phyloP scores from a whole-genome alignment of 1,140 invertebrate species.

The Orius laevigatus region DNA sequence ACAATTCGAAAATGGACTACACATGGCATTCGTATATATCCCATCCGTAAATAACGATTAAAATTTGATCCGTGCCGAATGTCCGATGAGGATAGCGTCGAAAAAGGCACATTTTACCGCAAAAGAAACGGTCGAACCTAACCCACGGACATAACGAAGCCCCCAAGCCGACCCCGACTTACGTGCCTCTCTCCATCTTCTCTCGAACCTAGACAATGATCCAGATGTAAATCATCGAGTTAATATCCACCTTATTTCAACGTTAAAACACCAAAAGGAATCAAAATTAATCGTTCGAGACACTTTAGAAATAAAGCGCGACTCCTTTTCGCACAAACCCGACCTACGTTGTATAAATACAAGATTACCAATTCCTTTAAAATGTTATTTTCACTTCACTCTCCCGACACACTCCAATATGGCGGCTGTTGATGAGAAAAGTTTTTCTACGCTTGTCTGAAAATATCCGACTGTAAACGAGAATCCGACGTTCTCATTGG shows the following conservation, averaged over 20 bases:
- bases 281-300: background rate
- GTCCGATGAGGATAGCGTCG: slow-evolving; percentile 43
- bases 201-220: slow-evolving; percentile 23
- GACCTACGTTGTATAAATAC: slow-evolving; percentile 15
- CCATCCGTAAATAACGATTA: slow-evolving; percentile 8
- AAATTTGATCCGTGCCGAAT: slow-evolving; percentile 41
- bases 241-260: too few relatives aligned
- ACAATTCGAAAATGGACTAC: slow-evolving; percentile 25
- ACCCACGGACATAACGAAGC: slow-evolving; percentile 48
- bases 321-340: background rate
- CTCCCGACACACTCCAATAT: slow-evolving; percentile 50
- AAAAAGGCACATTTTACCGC: slow-evolving; percentile 49
- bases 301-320: slow-evolving; percentile 27
- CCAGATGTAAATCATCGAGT: slow-evolving; percentile 18
- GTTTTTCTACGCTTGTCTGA: slow-evolving; percentile 83
- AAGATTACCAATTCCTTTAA: slow-evolving; percentile 34
- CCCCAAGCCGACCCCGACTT: slow-evolving; percentile 30
- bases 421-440: slow-evolving; percentile 80
- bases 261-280: too few relatives aligned
- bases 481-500: slow-evolving; percentile 33
- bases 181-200: slow-evolving; percentile 49
- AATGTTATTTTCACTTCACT: slow-evolving; percentile 42
- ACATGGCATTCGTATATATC: slow-evolving; percentile 27
- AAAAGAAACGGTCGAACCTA: slow-evolving; percentile 32
- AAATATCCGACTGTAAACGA: slow-evolving; percentile 56